A percentile compares a stretch with the other conserved stretches of the same genome.
These are phyloP conservation scores for Vulpes ferrilata DNA, from an alignment of 2,113 vertebrate genomes.

Conservation along the genomic window DNA sequence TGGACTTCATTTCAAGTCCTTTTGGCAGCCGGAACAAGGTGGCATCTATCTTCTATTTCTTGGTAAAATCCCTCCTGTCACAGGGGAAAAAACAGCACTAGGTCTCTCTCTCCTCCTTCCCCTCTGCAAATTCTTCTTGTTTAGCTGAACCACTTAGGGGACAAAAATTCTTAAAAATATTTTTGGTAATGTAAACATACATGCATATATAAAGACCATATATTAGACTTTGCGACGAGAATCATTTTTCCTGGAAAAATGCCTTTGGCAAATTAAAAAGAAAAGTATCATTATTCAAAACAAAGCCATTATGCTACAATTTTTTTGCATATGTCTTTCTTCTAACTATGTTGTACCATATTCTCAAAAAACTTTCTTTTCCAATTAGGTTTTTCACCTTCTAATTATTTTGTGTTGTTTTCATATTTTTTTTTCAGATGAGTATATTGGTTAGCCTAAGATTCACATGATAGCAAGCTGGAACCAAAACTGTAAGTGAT, in stretches of 20 bases:
- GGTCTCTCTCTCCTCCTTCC: not conserved
- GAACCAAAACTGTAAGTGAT: not conserved
- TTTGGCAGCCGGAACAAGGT: not conserved
- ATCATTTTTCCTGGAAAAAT: not conserved
- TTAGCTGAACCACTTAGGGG: not conserved
- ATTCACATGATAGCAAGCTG: not conserved
- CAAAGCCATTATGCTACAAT: conserved; percentile 12
- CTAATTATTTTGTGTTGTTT: conserved; percentile 45
- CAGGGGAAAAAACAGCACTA: not conserved
- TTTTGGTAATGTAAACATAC: not conserved
- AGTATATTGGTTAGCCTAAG: not conserved
- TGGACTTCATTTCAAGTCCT: not conserved
- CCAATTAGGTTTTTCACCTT: not conserved
- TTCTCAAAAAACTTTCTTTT: conserved; percentile 15
- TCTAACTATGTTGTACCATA: not conserved
- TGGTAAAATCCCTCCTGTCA: not conserved
- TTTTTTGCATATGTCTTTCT: not conserved
- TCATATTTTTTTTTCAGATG: not conserved
- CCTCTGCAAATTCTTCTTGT: not conserved
- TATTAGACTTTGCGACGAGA: not conserved
- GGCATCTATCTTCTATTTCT: not conserved
- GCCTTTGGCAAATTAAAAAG: conserved; percentile 40
- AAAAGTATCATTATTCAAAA: not conserved
- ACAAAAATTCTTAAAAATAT: not conserved
- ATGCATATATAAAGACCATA: not conserved